Base-by-base conservation (phyloP, 2,888 invertebrate species). In the Spisula subtruncata region DNA sequence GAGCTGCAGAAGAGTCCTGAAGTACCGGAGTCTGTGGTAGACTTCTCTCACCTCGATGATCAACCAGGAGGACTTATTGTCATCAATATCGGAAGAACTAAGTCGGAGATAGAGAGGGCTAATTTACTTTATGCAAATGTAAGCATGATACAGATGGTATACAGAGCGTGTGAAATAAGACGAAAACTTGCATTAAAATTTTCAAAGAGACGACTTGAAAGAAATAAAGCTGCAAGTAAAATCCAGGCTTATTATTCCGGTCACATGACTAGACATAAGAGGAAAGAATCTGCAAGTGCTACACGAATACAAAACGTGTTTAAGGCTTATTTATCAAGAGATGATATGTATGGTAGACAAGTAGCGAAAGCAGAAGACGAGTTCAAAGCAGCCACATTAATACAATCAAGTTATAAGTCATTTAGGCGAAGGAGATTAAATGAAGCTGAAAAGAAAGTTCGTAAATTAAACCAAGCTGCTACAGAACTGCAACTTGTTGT, bases 31-130 rank as follows among this genome's bases (percentile, higher is more conserved):
- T 86, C 83, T n/a, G 79, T 66, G 2, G 41, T 75, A 14, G 82
- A 81, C 8, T 79, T 86, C 29, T 85, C 83, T 54, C 79, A 71
- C 41, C 35, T 66, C 51, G 56, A 66, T 32, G 60, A 83, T 79
- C 48, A 48, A 25, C 87, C 80, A n/a, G 25, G 35, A 20, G 86
- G 85, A 80, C 35, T 92, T 16, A 71, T 92, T 86, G 83, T 92
- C 6, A 92, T 92, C 10, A 90, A 92, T 54, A 90, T 92, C 71
- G 92, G 92, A 16, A 89, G 92, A 85, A 91, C 82, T 14, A 89
- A 91, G 71, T 91, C 91, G n/a, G 91, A 92, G 56, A 92, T 92
- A 71, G 91, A 88, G 32, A 90, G 90, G 83, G 88, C 92, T 48
- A 83, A 91, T 51, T 56, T 75, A 75, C 81, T 54, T n/a, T 84